phyloP scores from a whole-genome alignment of 2,113 vertebrate genomes.

The Centropus unirufus region DNA sequence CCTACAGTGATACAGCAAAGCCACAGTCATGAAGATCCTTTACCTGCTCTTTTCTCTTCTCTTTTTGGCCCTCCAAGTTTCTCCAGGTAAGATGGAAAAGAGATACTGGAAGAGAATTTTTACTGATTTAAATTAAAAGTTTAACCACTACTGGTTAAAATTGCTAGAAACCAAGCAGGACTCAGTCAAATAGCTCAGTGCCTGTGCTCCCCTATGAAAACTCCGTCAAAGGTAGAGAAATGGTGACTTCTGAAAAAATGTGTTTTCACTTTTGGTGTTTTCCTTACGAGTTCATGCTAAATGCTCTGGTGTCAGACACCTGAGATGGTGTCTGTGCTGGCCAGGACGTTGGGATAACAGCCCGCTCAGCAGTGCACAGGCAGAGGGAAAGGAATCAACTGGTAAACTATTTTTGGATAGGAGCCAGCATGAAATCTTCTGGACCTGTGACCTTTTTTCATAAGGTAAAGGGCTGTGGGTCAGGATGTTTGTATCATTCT shows the following conservation, averaged over 20 bases:
- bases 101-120: neutral
- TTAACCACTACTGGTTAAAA: neutral
- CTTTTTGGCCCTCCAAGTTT: neutral
- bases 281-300: neutral
- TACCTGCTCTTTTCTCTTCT: slow-evolving; percentile 52
- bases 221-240: neutral
- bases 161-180: neutral
- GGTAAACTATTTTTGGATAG: neutral
- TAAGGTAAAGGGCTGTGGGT: neutral
- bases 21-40: slow-evolving; percentile 32
- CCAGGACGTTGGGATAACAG: neutral
- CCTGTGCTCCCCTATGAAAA: neutral
- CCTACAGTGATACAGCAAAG: neutral
- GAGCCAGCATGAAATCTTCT: neutral
- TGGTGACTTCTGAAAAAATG: neutral
- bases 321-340: neutral
- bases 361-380: too few relatives aligned
- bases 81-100: slow-evolving; percentile 47
- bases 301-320: neutral
- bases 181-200: neutral
- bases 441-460: neutral
- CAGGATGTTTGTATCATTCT: neutral
- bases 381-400: neutral
- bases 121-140: neutral
- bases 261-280: neutral